Base-by-base conservation (phyloP, 2,888 invertebrate species). In the Tetragnatha montana region DNA sequence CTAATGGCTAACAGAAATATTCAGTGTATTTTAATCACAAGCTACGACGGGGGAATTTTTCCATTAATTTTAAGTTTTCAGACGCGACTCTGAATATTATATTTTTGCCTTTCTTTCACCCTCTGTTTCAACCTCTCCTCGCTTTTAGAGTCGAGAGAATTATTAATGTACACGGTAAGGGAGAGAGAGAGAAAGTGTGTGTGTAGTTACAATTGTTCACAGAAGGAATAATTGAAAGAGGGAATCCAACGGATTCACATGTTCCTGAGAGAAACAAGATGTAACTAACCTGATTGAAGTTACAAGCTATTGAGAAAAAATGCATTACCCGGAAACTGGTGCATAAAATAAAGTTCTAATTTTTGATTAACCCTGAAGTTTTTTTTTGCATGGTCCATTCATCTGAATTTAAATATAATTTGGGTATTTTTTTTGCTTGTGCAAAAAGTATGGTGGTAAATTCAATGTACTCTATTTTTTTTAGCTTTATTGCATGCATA, bases 41-140 rank as follows among this genome's bases (percentile, higher is more conserved):
- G 85, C 81, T 85, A 74, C 74, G 70, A 81, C 70, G 81, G 81
- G 79, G 81, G 80, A 81, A 89, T 85, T 81, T 84, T 89, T 89
- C 88, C 88, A 89, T 89, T 89, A 89, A 89, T 89, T 89, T 89
- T 78, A 84, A 89, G 88, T 84, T 89, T 89, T 81, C 84, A 75
- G 73, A 80, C 84, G 60, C 60, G 83, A 84, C 83, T 47, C 79
- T 47, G 79, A 88, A 84, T 80, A 88, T 80, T 79, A 79, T 78
- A 71, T 79, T 86, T 80, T 73, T 51, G 49, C 70, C 69, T 70
- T 50, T 78, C 22, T 76, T 79, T 70, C 70, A 68, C 76, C 75
- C 50, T n/a, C 73, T 35, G 69, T 88, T 88, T 85, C 81, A 76
- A 76, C 73, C 12, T 14, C 69, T 80, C 80, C 50, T 71, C 60